Evolutionary conservation across 2,797 vertebrate genomes (phyloP).

Genomic region (Coendou prehensilis): DNA sequence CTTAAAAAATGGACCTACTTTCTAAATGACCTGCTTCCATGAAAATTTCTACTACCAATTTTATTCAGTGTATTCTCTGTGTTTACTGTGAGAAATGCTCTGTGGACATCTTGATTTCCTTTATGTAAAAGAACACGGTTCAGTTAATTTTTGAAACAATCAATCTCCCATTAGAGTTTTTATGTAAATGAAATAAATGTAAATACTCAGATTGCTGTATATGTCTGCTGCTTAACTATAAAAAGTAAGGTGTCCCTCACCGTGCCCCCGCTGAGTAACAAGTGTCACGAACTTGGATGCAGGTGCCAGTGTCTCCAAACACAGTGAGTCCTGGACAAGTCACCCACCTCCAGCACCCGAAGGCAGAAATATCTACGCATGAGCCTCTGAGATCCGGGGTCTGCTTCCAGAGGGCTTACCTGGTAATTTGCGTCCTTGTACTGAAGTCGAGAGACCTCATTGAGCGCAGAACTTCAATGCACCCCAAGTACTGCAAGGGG

Average conservation of each 20-base stretch:
- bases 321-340: neutral
- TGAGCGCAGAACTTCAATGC: conserved; percentile 98
- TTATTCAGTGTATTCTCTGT: neutral
- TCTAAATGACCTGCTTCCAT: neutral
- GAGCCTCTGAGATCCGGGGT: neutral
- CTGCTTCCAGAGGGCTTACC: conserved; percentile 89
- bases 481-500: conserved; percentile 96
- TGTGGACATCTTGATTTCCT: conserved; percentile 8
- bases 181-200: neutral
- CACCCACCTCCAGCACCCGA: neutral
- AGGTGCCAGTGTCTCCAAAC: neutral
- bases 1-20: neutral
- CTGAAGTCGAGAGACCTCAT: conserved; percentile 99
- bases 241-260: neutral
- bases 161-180: neutral
- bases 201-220: neutral
- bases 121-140: conserved; percentile 26
- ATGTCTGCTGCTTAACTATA: neutral
- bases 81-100: neutral
- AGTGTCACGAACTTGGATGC: neutral
- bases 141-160: conserved; percentile 54
- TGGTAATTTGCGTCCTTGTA: conserved; percentile 98
- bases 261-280: neutral
- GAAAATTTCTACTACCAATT: neutral
- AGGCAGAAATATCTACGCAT: neutral